Conservation (phyloP, 2,113 vertebrate genomes). For the Daboia siamensis region DNA sequence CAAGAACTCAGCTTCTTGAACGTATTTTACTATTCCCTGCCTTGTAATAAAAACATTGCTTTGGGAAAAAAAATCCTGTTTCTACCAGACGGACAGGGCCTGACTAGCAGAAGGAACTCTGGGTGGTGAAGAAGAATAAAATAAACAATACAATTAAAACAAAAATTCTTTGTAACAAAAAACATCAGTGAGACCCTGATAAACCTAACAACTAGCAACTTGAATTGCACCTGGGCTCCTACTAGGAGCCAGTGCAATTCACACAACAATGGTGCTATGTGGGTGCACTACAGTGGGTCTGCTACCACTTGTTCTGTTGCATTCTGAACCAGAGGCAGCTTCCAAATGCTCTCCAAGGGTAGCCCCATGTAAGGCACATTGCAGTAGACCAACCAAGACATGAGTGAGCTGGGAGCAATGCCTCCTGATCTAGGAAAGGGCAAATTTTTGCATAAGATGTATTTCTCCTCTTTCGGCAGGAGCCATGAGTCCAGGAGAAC, state of each 20-base stretch:
- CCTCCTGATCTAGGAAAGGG: not conserved
- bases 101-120: not conserved
- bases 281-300: not conserved
- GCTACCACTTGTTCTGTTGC: not conserved
- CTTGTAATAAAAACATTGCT: not conserved
- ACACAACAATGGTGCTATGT: not conserved
- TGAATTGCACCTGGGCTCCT: not conserved
- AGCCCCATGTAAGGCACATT: not conserved
- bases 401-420: not conserved
- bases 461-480: not conserved
- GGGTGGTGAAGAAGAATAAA: not conserved
- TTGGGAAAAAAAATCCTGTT: not conserved
- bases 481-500: not conserved
- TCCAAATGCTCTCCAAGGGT: not conserved
- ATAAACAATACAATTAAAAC: not conserved
- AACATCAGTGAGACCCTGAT: not conserved
- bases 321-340: not conserved
- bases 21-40: not conserved
- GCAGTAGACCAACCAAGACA: not conserved
- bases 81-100: not conserved
- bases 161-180: not conserved
- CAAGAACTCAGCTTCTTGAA: not conserved
- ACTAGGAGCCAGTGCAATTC: not conserved
- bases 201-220: not conserved
- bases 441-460: not conserved